These are phyloP conservation scores for Luscinia megarhynchos DNA, from an alignment of 2,797 vertebrate species.

Conservation along the genomic window DNA sequence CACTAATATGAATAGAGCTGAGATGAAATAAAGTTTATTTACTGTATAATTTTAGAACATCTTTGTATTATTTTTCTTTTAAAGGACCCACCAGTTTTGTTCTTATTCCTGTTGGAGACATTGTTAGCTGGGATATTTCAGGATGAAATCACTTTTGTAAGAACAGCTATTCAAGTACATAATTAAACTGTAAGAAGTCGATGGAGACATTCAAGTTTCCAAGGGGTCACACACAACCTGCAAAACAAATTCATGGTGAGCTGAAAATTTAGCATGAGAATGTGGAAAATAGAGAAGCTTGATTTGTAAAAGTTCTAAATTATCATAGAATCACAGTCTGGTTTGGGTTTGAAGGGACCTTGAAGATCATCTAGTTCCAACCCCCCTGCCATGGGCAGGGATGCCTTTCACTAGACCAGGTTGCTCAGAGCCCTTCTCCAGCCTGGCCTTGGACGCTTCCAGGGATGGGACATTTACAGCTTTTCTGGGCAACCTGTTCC, in stretches of 20 bases:
- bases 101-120: neutral
- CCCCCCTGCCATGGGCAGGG: too few species aligned
- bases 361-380: neutral
- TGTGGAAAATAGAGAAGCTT: neutral
- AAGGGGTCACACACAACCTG: neutral
- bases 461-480: neutral
- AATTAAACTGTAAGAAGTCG: neutral
- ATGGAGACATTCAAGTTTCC: neutral
- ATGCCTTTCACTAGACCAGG: neutral
- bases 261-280: neutral
- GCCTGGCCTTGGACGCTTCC: neutral
- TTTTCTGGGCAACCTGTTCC: neutral
- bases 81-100: neutral
- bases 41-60: slow-evolving; percentile 76
- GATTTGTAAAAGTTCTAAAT: neutral
- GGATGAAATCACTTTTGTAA: neutral
- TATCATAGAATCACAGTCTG: neutral
- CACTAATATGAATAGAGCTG: slow-evolving; percentile 84
- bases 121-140: neutral
- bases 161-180: neutral
- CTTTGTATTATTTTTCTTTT: slow-evolving; percentile 16
- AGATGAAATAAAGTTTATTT: slow-evolving; percentile 94
- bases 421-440: neutral
- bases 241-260: neutral
- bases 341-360: neutral